Base-by-base conservation (phyloP, 2,888 invertebrate genomes). In the Cephus nigrinus region DNA sequence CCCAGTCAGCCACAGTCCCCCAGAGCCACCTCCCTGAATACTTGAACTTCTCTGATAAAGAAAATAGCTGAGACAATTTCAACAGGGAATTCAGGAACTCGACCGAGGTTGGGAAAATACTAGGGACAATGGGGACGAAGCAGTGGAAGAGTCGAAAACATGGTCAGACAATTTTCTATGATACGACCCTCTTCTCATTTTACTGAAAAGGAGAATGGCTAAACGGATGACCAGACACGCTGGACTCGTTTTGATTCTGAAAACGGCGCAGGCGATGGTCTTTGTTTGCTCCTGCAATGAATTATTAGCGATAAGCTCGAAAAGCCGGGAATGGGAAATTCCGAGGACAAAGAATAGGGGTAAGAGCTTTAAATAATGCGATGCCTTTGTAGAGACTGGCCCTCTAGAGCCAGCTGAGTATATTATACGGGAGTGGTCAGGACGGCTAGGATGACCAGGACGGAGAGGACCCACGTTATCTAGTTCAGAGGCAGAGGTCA, bases 331-430 rank as follows among this genome's bases (percentile, higher is more conserved):
- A 85, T 84, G 84, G 86, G 84, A 85, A 85, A 87, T 82, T 81
- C 84, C 83, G 81, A 82, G 84, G 83, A 84, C 88, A 84, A 87
- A 88, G 88, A 88, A 85, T 84, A 32, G 75, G 68, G 83, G 85
- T 85, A 88, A 87, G 85, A 86, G 85, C 84, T 86, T 87, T 88
- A 87, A 88, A 88, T 88, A 88, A 88, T 88, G 85, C 86, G 85
- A 86, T 80, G 84, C 84, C 86, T 88, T 88, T 87, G 85, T 84
- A 83, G 84, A 81, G 82, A 81, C 80, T 83, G 80, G 78, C 31
- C 69, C 68, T 69, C n/a, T 15, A 30, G 74, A 36, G 35, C 36
- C 72, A 73, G 75, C 76, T 73, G 79, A 79, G 74, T 75, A 81
- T 81, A 82, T 82, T 77, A 77, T 79, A 81, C 80, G 79, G 80